Evolutionary conservation across 2,888 invertebrate species (phyloP).

Genomic region (Sphecodes monilicornis): DNA sequence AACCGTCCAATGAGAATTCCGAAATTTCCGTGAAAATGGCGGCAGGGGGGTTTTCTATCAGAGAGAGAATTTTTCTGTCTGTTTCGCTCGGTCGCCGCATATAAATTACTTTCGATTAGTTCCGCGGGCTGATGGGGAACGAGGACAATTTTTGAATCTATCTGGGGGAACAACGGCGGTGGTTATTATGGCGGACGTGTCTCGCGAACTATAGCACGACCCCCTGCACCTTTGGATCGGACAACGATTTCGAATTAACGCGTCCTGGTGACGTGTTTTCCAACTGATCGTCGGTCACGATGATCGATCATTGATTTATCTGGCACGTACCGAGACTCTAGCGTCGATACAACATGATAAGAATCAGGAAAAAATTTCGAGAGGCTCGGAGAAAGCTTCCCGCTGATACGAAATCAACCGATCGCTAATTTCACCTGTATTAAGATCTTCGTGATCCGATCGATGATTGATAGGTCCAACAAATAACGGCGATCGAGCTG

Average conservation of each 20-base stretch:
- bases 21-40: neutral
- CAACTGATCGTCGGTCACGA: neutral
- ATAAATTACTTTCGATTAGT: neutral
- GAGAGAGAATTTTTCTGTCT: neutral
- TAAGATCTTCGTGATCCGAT: neutral
- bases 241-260: neutral
- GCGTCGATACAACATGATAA: neutral
- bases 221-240: neutral
- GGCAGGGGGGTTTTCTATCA: neutral
- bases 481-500: neutral
- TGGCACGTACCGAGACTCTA: constrained; percentile 4
- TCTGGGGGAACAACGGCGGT: neutral
- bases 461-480: neutral
- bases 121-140: no score
- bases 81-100: neutral
- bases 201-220: neutral
- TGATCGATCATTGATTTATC: constrained; percentile 15
- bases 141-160: neutral
- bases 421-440: neutral
- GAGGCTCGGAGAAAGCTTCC: neutral
- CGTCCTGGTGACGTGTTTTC: neutral
- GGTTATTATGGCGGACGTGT: neutral
- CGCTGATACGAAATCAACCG: neutral
- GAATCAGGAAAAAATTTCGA: neutral
- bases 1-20: neutral